Evolutionary conservation across 2,797 vertebrate genomes (phyloP), one percentile per base, ranked within the genome.

Genomic region (Bufotes viridis): DNA sequence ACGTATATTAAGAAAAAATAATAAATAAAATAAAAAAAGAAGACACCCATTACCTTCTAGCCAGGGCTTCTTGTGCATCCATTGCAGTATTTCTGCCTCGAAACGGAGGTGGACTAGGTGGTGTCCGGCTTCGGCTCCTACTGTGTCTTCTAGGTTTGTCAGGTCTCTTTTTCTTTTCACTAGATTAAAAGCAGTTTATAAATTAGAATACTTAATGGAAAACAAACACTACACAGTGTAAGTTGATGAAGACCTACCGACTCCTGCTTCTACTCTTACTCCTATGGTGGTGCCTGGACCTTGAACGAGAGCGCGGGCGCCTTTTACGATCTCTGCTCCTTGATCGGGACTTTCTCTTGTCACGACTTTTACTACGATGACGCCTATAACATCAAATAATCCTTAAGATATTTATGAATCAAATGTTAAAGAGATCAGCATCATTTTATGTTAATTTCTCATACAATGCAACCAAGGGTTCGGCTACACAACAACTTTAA

Each of bases 11-110:
- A 90, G 82, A 42, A 24, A 34, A 85, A n/a, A 18, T n/a, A 6
- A 9, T 22, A 20, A 55, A 29, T 55, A 18, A 34, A 10, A 55
- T 8, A 13, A 53, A 5, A 87, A 22, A 58, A 7, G 55, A 58
- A 81, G 58, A 15, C 26, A 18, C 6, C 2, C 13, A 0, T 90
- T 92, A 98, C 98, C 98, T 98, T 93, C 98, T 96, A 91, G 98
- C 98, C 91, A 99, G 92, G 12, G 98, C 98, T 90, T 99, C 98
- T 91, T 99, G 98, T 61, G 98, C 98, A 91, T 99, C 98, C 98
- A 99, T 99, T 14, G 98, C 98, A 88, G 98, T 97, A 91, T 99
- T 99, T 90, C 98, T 95, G 53, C 98, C 98, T 60, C 98, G 95
- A 92, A 99, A 99, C 22, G 95, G 94, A 24, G 96, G 96, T 0